These are phyloP conservation scores for Hemicentrotus pulcherrimus DNA, from an alignment of 35 echinoderm and acorn worm species.

Conservation along the genomic window DNA sequence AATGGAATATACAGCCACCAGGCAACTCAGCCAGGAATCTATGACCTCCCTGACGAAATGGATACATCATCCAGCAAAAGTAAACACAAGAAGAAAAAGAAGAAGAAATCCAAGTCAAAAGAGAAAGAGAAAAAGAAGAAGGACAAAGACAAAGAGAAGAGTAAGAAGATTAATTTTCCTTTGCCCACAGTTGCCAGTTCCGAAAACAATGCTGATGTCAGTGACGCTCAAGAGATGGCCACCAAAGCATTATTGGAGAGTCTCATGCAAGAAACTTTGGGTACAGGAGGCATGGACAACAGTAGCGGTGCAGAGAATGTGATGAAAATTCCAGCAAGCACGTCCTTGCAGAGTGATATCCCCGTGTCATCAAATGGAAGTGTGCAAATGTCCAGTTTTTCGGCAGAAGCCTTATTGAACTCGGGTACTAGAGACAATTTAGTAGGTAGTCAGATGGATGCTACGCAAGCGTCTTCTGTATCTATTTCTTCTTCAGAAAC, in stretches of 20 bases:
- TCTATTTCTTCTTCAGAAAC: not conserved
- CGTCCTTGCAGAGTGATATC: not conserved
- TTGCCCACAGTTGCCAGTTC: not conserved
- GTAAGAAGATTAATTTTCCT: slow-evolving; percentile 29
- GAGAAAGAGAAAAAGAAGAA: slow-evolving; percentile 55
- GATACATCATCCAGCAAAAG: slow-evolving; percentile 50
- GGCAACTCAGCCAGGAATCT: slow-evolving; percentile 21
- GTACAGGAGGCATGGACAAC: not conserved
- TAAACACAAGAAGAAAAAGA: slow-evolving; percentile 61
- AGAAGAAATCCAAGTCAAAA: slow-evolving; percentile 67
- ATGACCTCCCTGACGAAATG: slow-evolving; percentile 41
- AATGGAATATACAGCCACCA: slow-evolving; percentile 22
- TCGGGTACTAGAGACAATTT: not conserved
- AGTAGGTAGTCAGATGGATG: not conserved
- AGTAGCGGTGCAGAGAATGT: not conserved
- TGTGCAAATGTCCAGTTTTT: not conserved
- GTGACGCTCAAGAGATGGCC: slow-evolving; percentile 26
- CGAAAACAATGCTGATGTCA: not conserved
- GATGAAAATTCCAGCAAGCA: not conserved
- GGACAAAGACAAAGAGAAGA: slow-evolving; percentile 61
- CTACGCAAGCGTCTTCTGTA: not conserved
- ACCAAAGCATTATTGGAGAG: slow-evolving; percentile 36
- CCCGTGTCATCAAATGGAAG: slow-evolving; percentile 16
- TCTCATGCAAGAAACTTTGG: not conserved
- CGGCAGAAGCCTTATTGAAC: slow-evolving; percentile 19